Conservation (phyloP, 2,113 vertebrate species). For the Herpetotheres cachinnans region DNA sequence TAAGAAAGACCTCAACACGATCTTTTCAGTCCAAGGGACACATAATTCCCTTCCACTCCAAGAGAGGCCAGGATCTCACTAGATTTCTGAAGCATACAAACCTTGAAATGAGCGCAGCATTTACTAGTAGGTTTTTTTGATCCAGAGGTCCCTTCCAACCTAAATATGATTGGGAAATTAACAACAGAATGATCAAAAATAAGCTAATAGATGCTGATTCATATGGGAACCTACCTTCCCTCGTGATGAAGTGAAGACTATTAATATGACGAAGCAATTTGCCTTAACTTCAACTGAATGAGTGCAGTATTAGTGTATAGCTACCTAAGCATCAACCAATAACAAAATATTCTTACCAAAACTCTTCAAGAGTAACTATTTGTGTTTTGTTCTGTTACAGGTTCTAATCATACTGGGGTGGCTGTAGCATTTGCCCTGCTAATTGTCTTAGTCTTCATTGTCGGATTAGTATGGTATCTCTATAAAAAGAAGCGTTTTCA, state of each 20-base stretch:
- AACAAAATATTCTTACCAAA: not conserved
- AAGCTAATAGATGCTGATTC: not conserved
- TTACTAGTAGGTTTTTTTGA: not conserved
- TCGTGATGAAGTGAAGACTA: not conserved
- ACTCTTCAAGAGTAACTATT: not conserved
- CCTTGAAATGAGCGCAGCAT: not conserved
- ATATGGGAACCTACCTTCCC: not conserved
- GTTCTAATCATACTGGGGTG: conserved; percentile 70
- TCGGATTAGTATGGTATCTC: conserved; percentile 69
- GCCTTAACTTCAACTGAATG: not conserved
- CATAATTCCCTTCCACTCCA: not conserved
- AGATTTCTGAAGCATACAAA: not conserved
- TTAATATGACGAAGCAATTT: not conserved
- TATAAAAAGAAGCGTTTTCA: conserved; percentile 77
- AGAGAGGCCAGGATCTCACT: not conserved
- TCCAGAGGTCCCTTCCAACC: not conserved
- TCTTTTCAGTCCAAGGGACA: not conserved
- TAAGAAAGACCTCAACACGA: not conserved
- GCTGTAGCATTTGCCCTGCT: conserved; percentile 78
- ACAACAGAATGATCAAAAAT: not conserved
- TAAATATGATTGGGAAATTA: not conserved
- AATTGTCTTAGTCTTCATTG: conserved; percentile 64
- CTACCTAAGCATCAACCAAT: not conserved
- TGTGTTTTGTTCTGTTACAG: conserved; percentile 59
- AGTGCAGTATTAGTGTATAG: rapidly evolving